Conservation (phyloP, 1,140 invertebrate genomes). For the Meloidogyne hapla region DNA sequence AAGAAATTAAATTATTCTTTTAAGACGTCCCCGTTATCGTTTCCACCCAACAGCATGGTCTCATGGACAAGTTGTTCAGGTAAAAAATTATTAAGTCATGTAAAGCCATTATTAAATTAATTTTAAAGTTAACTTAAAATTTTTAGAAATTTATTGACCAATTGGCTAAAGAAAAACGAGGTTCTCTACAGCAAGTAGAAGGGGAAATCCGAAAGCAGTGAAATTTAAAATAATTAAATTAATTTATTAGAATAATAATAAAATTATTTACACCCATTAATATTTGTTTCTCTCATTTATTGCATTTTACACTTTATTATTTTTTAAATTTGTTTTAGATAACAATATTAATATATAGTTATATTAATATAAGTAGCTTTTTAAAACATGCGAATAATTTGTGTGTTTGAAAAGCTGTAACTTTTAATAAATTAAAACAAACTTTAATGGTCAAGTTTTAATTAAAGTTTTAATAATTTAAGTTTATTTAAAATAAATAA, state of each 20-base stretch:
- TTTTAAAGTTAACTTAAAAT: constrained; percentile 40
- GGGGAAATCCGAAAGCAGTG: constrained; percentile 23
- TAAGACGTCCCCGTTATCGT: constrained; percentile 44
- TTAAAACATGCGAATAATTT: neutral
- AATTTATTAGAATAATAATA: constrained; percentile 7
- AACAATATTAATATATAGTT: neutral
- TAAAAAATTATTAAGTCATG: neutral
- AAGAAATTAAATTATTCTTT: constrained; percentile 43
- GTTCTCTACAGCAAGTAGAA: constrained; percentile 18
- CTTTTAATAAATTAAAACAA: neutral
- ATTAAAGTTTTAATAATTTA: no score
- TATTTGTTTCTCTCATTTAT: neutral
- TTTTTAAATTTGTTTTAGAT: neutral
- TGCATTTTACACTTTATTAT: neutral
- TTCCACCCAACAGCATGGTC: constrained; percentile 63
- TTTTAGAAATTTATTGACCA: constrained; percentile 35
- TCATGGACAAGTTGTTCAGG: constrained; percentile 61
- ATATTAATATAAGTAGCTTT: no score
- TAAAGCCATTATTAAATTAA: no score
- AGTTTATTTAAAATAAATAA: no score
- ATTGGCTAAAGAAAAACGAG: constrained; percentile 10
- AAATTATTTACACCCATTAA: neutral
- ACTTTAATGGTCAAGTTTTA: no score
- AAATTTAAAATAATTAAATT: neutral
- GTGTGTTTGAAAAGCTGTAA: neutral